Percentiles rank a stretch among this genome's conserved stretches.
phyloP scores from a whole-genome alignment of 2,797 vertebrate genomes.

The Peromyscus melanophrys region DNA sequence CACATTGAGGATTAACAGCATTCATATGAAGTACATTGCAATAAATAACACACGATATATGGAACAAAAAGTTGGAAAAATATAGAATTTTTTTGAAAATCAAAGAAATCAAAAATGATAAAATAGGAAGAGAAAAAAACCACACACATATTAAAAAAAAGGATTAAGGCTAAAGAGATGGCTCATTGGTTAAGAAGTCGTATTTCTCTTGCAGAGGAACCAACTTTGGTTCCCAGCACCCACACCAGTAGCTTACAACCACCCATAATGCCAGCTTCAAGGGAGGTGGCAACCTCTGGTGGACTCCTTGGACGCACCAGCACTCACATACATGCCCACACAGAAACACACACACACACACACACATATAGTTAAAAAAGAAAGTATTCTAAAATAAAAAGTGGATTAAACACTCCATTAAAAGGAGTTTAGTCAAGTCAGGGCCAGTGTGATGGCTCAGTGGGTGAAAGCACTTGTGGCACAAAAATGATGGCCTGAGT shows the following conservation, averaged over 20 bases:
- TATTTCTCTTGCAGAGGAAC: neutral
- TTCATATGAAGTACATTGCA: neutral
- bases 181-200: neutral
- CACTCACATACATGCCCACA: neutral
- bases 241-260: neutral
- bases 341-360: neutral
- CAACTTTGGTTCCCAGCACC: neutral
- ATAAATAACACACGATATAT: slow-evolving; percentile 32
- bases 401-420: neutral
- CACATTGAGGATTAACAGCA: neutral
- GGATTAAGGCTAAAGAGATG: neutral
- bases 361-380: neutral
- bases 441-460: neutral
- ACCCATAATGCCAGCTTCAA: neutral
- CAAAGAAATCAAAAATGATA: neutral
- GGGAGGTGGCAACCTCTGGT: no score
- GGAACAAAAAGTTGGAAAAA: slow-evolving; percentile 17
- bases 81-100: neutral
- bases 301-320: neutral
- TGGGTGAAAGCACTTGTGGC: neutral
- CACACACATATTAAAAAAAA: neutral
- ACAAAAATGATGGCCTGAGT: neutral
- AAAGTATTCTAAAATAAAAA: neutral
- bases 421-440: neutral
- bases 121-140: neutral